Base-by-base conservation (phyloP, 2,888 invertebrate genomes). In the Acleris literana region DNA sequence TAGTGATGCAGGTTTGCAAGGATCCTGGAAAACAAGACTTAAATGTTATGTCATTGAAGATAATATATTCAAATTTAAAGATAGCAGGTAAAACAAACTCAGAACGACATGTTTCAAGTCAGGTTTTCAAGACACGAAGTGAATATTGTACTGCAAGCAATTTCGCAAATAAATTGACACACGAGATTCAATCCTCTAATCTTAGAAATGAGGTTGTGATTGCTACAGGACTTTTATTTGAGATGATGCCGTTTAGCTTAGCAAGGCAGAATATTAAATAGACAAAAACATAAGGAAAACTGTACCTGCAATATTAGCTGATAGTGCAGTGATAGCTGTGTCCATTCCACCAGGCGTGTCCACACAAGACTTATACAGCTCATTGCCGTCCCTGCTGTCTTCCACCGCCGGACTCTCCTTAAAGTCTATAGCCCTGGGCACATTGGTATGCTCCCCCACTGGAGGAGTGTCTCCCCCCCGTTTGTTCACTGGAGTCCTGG, bases 401-500 rank as follows among this genome's bases (percentile, higher is more conserved):
- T 87, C 89, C 13, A 85, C 77, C 17, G 80, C 70, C 33, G 88
- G 88, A 70, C 91, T 92, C 53, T 90, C 89, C 58, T 90, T 92
- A 72, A 93, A 93, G 74, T 90, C 85, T 68, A 93, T 93, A 11
- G 93, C 90, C 71, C 93, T 82, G 0, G 83, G 87, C 68, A 85
- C 80, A 44, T 80, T 81, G 11, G 80, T 74, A 25, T 83, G 84
- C 22, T 90, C 89, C 1, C 81, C 84, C 0, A 85, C 81, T 2
- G 87, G 85, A 29, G 93, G 90, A 83, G 80, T 17, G 5, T 72
- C 70, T 68, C 80, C 82, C n/a, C 83, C 85, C 51, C 81, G 76
- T 43, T 77, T 81, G 22, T 70, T 72, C 1, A 81, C 68, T 0
- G 91, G 90, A 0, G 92, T 92, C 59, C 90, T 77, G 0, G 88